phyloP scores from a whole-genome alignment of 2,113 vertebrate species.

The Dicerorhinus sumatrensis region DNA sequence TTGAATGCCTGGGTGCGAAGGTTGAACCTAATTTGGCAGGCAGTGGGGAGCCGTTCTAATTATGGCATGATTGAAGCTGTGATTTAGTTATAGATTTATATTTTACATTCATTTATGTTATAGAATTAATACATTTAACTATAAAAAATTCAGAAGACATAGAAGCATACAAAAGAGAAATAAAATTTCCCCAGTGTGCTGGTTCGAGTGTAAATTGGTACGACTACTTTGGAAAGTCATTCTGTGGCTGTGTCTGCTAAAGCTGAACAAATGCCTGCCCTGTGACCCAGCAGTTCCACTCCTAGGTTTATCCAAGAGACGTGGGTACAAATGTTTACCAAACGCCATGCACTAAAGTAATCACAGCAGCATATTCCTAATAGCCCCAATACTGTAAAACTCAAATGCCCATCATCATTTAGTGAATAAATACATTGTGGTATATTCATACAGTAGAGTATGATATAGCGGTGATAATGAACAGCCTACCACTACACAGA shows the following conservation, averaged over 20 bases:
- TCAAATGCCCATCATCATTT: not conserved
- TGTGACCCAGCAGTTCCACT: not conserved
- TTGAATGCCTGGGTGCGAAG: not conserved
- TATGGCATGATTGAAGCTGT: not conserved
- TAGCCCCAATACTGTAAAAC: not conserved
- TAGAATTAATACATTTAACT: conserved; percentile 40
- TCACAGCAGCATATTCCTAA: not conserved
- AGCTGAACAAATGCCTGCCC: not conserved
- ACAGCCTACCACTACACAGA: too few relatives aligned
- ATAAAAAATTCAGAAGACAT: conserved; percentile 22
- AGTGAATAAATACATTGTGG: not conserved
- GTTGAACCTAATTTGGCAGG: not conserved
- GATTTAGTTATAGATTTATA: conserved; percentile 45
- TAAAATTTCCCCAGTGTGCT: not conserved
- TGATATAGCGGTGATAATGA: not conserved
- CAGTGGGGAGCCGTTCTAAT: not conserved
- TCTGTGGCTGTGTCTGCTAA: not conserved
- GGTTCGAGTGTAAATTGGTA: not conserved
- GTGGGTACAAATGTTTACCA: not conserved
- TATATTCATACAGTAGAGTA: not conserved
- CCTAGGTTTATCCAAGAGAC: not conserved
- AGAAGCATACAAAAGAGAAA: conserved; percentile 35
- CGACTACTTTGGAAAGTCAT: not conserved
- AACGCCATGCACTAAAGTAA: not conserved
- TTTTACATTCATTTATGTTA: conserved; percentile 45